Evolutionary conservation across 2,888 invertebrate genomes (phyloP).

Genomic region (Acanthosepion esculentum): DNA sequence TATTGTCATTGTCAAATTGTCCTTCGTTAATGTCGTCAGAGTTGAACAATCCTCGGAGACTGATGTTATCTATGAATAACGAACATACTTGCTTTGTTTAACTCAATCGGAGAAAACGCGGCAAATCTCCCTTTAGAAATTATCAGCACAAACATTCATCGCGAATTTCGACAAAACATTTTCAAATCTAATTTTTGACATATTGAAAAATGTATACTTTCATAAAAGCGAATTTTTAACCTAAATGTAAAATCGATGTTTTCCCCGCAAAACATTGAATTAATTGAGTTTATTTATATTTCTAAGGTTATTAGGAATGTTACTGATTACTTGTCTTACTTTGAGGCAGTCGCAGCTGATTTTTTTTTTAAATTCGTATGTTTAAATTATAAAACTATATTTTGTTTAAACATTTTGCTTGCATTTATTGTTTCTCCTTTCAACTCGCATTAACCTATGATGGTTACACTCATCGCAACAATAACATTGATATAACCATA

Average conservation of each 20-base stretch:
- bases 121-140: conserved; percentile 11
- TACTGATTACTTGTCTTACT: neutral
- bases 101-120: neutral
- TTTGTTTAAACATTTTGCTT: too few species aligned
- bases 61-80: conserved; percentile 8
- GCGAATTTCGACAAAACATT: conserved; percentile 6
- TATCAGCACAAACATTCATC: neutral
- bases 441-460: too few species aligned
- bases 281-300: conserved; percentile 13
- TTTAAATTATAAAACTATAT: neutral
- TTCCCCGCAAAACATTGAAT: neutral
- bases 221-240: neutral
- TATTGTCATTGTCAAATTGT: neutral
- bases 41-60: neutral
- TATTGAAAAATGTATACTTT: neutral
- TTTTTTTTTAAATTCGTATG: neutral
- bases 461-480: too few species aligned
- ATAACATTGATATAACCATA: too few species aligned
- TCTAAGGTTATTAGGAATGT: neutral
- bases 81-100: neutral
- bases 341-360: neutral
- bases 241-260: neutral
- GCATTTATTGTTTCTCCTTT: too few species aligned
- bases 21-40: neutral
- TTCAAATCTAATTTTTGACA: conserved; percentile 22